Conservation (phyloP, 1,140 invertebrate genomes). For the Geopemphigus sp. region DNA sequence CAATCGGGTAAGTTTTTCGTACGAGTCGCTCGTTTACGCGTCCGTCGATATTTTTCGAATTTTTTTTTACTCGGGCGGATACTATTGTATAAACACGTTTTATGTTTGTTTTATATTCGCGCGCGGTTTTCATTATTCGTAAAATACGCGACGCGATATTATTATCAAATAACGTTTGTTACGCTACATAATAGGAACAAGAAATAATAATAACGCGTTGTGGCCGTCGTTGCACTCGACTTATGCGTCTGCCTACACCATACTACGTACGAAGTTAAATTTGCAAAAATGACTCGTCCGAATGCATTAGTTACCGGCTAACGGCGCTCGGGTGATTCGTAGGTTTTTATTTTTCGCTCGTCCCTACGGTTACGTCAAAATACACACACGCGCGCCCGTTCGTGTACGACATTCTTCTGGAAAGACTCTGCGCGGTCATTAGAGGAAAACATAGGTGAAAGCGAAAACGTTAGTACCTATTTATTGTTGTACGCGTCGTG, state of each 20-base stretch:
- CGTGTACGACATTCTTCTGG: constrained; percentile 36
- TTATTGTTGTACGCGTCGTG: constrained; percentile 4
- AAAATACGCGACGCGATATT: too few relatives aligned
- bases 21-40: too few relatives aligned
- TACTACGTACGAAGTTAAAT: neutral
- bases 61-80: too few relatives aligned
- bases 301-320: constrained; percentile 16
- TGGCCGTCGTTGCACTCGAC: too few relatives aligned
- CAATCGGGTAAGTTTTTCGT: too few relatives aligned
- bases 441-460: constrained; percentile 37
- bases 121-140: too few relatives aligned
- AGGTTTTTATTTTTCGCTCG: neutral
- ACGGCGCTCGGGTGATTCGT: neutral
- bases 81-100: too few relatives aligned
- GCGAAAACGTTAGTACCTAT: neutral
- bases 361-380: neutral
- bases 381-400: neutral
- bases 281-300: constrained; percentile 8
- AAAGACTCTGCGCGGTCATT: constrained; percentile 45
- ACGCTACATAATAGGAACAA: too few relatives aligned
- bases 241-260: neutral
- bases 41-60: too few relatives aligned
- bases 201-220: too few relatives aligned
- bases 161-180: too few relatives aligned
- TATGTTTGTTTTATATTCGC: too few relatives aligned